phyloP scores from a whole-genome alignment of 2,113 vertebrate species.

The Bucco capensis region DNA sequence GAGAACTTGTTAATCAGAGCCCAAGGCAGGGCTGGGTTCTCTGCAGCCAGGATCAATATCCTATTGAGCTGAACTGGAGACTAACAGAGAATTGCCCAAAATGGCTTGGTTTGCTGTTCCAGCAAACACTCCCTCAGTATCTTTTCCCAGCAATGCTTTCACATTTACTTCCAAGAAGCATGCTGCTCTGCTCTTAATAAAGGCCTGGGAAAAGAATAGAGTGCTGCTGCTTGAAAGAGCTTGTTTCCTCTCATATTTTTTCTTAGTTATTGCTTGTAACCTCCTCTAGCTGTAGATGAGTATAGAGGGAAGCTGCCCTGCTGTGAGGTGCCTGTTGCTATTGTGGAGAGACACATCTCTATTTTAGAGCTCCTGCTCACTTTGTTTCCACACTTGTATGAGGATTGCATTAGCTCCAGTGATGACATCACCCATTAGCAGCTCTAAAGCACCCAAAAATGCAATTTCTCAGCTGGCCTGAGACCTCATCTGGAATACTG shows the following conservation, averaged over 20 bases:
- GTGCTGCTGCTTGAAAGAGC: not conserved
- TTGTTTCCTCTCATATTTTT: not conserved
- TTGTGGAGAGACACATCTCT: not conserved
- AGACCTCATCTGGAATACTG: too few species aligned
- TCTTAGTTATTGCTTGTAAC: not conserved
- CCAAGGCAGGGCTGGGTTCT: conserved; percentile 59
- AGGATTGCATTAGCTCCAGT: not conserved
- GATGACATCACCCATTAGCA: not conserved
- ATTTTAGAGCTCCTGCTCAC: not conserved
- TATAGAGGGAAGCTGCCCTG: not conserved
- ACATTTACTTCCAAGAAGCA: conserved; percentile 21
- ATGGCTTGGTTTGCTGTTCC: conserved; percentile 52
- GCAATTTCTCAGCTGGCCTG: not conserved
- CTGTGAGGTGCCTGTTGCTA: not conserved
- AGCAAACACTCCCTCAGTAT: not conserved
- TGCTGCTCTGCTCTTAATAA: not conserved
- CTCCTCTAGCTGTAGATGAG: not conserved
- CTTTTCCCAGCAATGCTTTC: not conserved
- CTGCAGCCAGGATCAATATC: conserved; percentile 73
- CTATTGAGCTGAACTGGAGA: conserved; percentile 66
- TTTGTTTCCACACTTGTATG: not conserved
- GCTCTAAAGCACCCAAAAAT: not conserved
- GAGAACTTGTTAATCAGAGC: conserved; percentile 74
- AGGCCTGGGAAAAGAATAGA: not conserved
- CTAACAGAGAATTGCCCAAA: conserved; percentile 62